A percentile compares a stretch with the other conserved stretches of the same genome.
Conservation (phyloP, 1,140 invertebrate species). For the Nephotettix cincticeps region DNA sequence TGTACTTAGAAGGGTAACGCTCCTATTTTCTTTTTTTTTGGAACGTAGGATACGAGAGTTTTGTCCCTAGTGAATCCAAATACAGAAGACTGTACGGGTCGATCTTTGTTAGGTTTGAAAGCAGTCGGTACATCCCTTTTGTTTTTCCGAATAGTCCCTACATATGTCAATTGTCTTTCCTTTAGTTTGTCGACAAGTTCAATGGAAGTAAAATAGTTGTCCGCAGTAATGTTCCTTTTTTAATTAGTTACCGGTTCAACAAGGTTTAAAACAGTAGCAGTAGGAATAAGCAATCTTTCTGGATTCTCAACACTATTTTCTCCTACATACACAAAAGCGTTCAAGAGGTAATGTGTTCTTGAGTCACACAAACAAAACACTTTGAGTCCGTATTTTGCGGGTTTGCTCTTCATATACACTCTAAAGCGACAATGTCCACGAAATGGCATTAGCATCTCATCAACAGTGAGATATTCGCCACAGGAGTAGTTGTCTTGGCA, state of each 20-base stretch:
- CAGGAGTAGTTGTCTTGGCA: conserved; percentile 36
- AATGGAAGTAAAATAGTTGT: conserved; percentile 49
- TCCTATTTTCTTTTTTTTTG: conserved; percentile 31
- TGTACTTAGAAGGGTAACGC: conserved; percentile 37
- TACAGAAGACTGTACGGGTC: conserved; percentile 4
- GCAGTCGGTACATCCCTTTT: conserved; percentile 46
- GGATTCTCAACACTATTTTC: conserved; percentile 5
- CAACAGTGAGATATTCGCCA: conserved; percentile 34
- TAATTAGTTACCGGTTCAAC: conserved; percentile 39
- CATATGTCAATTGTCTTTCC: conserved; percentile 43
- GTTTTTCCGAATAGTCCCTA: conserved; percentile 50
- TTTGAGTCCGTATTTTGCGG: conserved; percentile 8
- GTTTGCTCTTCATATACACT: conserved; percentile 43
- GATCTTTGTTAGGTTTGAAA: conserved; percentile 33
- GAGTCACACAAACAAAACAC: conserved; percentile 20
- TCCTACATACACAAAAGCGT: conserved; percentile 28
- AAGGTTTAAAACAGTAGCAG: conserved; percentile 36
- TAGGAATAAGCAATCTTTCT: conserved; percentile 22
- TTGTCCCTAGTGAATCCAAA: conserved; percentile 33
- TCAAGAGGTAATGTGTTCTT: conserved; percentile 27
- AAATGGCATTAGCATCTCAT: conserved; percentile 45
- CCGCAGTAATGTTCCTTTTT: conserved; percentile 45
- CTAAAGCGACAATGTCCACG: conserved; percentile 44
- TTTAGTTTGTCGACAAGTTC: conserved; percentile 43
- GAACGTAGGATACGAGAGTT: conserved; percentile 32